A percentile compares a stretch with the other conserved stretches of the same genome.
phyloP scores from a whole-genome alignment of 2,888 invertebrate species.

The Seira sanloemensis region DNA sequence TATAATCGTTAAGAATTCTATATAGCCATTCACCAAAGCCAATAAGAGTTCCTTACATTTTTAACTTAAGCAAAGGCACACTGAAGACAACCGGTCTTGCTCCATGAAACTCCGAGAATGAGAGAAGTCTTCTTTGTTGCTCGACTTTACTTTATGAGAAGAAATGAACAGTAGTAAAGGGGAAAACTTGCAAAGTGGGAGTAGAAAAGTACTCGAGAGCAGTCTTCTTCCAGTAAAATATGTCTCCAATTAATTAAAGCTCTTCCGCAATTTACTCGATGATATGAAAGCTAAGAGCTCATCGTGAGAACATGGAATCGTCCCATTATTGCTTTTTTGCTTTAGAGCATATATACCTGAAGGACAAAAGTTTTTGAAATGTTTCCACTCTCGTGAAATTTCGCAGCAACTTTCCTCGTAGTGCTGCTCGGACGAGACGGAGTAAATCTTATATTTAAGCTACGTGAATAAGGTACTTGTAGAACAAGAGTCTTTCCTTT shows the following conservation, averaged over 20 bases:
- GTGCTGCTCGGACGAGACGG: neutral
- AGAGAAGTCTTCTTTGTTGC: neutral
- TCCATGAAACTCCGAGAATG: neutral
- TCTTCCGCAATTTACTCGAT: slow-evolving; percentile 71
- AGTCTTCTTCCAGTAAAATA: slow-evolving; percentile 69
- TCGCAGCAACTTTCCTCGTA: slow-evolving; percentile 6
- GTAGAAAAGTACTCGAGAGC: neutral
- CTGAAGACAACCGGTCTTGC: neutral
- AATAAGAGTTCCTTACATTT: too few relatives aligned
- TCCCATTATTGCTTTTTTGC: slow-evolving; percentile 47
- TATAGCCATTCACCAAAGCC: too few relatives aligned
- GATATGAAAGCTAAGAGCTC: slow-evolving; percentile 72
- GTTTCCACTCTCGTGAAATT: neutral
- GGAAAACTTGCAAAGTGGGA: slow-evolving; percentile 28
- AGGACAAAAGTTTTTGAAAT: neutral
- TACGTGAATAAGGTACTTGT: too few relatives aligned
- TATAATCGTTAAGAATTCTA: too few relatives aligned
- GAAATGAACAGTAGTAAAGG: neutral
- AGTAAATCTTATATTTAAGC: too few relatives aligned
- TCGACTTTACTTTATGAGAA: neutral
- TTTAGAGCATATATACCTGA: neutral
- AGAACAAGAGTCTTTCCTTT: neutral
- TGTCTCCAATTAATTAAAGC: slow-evolving; percentile 74
- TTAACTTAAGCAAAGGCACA: too few relatives aligned
- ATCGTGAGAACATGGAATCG: slow-evolving; percentile 66